Conservation (phyloP, 2,888 invertebrate genomes). For the Mimachlamys varia region DNA sequence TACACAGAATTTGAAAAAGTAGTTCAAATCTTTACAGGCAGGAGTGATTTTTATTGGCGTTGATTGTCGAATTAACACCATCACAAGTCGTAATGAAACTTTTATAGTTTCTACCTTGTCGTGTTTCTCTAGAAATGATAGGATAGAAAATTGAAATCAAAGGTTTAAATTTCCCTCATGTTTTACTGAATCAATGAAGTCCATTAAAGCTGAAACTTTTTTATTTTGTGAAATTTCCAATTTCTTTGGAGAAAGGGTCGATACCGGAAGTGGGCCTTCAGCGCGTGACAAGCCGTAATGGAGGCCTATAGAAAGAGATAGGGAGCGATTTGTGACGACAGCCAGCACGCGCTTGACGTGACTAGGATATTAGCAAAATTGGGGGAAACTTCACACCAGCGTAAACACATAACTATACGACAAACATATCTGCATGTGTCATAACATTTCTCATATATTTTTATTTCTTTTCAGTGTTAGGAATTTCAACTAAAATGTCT, state of each 20-base stretch:
- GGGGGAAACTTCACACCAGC: too few species aligned
- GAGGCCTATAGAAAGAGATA: neutral
- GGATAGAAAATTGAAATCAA: constrained; percentile 25
- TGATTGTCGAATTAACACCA: neutral
- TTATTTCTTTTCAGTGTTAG: too few species aligned
- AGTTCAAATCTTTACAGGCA: constrained; percentile 14
- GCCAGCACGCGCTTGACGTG: neutral
- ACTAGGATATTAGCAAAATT: neutral
- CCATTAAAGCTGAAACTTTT: neutral
- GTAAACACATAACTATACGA: too few species aligned
- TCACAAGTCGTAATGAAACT: neutral
- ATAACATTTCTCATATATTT: too few species aligned
- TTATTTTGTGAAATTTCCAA: constrained; percentile 24
- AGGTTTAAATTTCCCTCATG: neutral
- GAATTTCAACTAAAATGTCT: too few species aligned
- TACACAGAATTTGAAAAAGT: neutral
- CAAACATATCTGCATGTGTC: too few species aligned
- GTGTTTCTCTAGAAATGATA: neutral
- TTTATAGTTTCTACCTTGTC: neutral
- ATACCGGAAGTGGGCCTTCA: neutral
- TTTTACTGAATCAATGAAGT: constrained; percentile 31
- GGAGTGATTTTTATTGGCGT: neutral
- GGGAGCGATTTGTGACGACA: neutral
- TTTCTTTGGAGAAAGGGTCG: constrained; percentile 9
- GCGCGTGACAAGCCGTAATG: neutral